Conservation (phyloP, 1,140 invertebrate species). For the Conus betulinus region DNA sequence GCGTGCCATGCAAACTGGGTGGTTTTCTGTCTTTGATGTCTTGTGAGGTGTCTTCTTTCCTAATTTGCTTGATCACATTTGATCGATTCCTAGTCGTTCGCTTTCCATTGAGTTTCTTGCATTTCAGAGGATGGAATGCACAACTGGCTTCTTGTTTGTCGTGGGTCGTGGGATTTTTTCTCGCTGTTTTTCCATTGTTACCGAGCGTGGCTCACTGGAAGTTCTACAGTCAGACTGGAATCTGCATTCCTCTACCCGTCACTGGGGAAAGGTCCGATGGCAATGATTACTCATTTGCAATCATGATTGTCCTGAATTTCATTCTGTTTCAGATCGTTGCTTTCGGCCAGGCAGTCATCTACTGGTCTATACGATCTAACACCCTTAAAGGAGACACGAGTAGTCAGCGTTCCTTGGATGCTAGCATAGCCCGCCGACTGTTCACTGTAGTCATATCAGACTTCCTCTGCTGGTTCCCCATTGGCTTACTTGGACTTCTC, state of each 20-base stretch:
- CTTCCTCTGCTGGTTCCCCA: neutral
- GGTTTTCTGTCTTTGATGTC: neutral
- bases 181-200: neutral
- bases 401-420: neutral
- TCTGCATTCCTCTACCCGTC: neutral
- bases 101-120: neutral
- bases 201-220: neutral
- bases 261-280: neutral
- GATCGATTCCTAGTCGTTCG: neutral
- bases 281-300: neutral
- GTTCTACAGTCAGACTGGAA: slow-evolving; percentile 8
- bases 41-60: neutral
- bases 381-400: neutral
- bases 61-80: neutral
- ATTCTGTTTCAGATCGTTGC: neutral
- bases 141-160: neutral
- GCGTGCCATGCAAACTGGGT: neutral
- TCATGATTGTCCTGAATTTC: neutral
- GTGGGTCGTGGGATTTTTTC: neutral
- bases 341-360: neutral
- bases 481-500: neutral
- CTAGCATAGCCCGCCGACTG: neutral
- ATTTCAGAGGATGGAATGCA: neutral
- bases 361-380: neutral
- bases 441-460: neutral